Percentiles rank a stretch among this genome's conserved stretches.
Evolutionary conservation across 2,888 invertebrate genomes (phyloP).

Genomic region (Onchidella celtica): DNA sequence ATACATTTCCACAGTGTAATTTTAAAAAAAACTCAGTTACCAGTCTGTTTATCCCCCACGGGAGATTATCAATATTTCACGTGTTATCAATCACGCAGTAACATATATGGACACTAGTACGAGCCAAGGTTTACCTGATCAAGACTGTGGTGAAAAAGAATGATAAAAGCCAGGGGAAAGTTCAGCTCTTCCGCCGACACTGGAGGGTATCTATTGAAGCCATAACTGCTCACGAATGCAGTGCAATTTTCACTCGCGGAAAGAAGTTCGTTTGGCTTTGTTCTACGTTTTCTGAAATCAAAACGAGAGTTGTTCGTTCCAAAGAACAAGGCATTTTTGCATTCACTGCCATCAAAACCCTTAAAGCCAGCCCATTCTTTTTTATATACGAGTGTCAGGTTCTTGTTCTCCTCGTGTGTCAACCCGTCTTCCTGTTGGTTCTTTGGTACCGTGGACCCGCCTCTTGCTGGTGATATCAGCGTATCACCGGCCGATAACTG

Average conservation of each 20-base stretch:
- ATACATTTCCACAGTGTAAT: too few relatives aligned
- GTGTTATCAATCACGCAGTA: too few relatives aligned
- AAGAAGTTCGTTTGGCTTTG: neutral
- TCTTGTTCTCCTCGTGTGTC: too few relatives aligned
- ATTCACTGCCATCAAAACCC: neutral
- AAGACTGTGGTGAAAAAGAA: slow-evolving; percentile 31
- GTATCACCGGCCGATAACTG: too few relatives aligned
- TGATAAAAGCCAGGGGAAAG: slow-evolving; percentile 35
- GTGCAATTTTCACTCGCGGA: neutral
- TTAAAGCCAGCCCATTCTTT: slow-evolving; percentile 29
- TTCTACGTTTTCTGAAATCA: neutral
- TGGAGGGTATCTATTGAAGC: neutral
- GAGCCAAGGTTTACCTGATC: slow-evolving; percentile 48
- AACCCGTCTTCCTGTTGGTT: too few relatives aligned
- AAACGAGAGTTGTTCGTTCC: neutral
- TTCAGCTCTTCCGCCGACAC: slow-evolving; percentile 25
- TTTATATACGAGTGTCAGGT: neutral
- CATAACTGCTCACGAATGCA: neutral
- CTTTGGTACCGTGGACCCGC: too few relatives aligned
- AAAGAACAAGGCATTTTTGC: neutral
- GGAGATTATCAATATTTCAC: too few relatives aligned
- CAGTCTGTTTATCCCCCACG: too few relatives aligned
- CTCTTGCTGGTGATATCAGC: too few relatives aligned
- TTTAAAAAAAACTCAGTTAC: too few relatives aligned
- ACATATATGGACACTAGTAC: too few relatives aligned